Evolutionary conservation across 2,113 vertebrate species (phyloP), one percentile per base, ranked within the genome.

Genomic region (Heteronetta atricapilla): DNA sequence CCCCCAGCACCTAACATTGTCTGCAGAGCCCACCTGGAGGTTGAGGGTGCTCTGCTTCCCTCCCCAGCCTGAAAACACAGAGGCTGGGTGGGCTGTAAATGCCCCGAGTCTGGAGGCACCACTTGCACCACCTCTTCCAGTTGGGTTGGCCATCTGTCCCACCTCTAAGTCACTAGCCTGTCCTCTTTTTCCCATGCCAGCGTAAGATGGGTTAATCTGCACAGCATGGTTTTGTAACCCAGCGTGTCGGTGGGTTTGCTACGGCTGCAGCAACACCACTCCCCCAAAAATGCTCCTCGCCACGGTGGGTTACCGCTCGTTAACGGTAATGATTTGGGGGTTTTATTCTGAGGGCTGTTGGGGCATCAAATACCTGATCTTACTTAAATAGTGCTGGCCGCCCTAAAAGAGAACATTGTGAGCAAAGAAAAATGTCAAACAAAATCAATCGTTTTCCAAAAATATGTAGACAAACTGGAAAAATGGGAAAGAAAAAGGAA

Each of bases 401-500:
- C n/a, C 34, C 74, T 94, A 90, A 75, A 89, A 91, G 59, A 92
- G 58, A 95, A 95, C 42, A 33, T 88, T 6, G 21, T 68, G 84
- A 94, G 92, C 80, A 94, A 94, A 96, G 72, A 42, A 82, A 88
- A 94, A 94, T 34, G 38, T 93, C 92, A 82, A 82, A 93, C 70
- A 76, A 76, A 92, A 93, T 56, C 2, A 70, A 82, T 3, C 36
- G 56, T 50, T 56, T 88, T 80, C 94, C 3, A 23, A 95, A 95
- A 96, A 95, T 91, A 94, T 0, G 53, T 87, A 94, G 86, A 94
- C 80, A 96, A 87, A 87, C 62, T 80, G 93, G 82, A 79, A 85
- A 95, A 95, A 98, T 94, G 97, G 92, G 90, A 97, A 97, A 96
- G 94, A 96, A 91, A 97, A 97, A 97, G 72, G 90, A 98, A 98